Base-by-base conservation (phyloP, 2,113 vertebrate species). In the Apaloderma vittatum region DNA sequence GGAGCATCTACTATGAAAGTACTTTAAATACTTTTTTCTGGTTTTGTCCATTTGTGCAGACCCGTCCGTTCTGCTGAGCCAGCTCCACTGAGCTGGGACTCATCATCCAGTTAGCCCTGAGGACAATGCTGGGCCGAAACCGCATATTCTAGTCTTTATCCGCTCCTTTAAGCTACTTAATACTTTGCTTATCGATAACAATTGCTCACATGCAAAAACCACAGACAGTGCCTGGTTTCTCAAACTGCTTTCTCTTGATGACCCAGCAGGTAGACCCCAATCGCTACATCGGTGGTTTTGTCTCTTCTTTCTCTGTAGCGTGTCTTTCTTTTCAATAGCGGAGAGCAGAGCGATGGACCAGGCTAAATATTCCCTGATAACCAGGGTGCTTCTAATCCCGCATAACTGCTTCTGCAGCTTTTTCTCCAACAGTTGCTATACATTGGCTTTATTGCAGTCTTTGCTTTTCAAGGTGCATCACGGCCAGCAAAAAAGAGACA, bases 401-500 rank as follows among this genome's bases (percentile, higher is more conserved):
- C 36, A 2, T 63, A 85, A 78, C 61, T 85, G 85, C 85, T 75
- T 67, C 88, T 75, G 85, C 88, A 82, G 92, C 81, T 87, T 81
- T 78, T 93, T 37, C 92, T 52, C 81, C 43, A 77, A 7, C 65
- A 43, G 61, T 63, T 95, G 72, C 68, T 81, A 30, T 3, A n/a
- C 0, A 0, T 8, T 22, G 46, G 54, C 52, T 87, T 78, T 87
- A 58, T 88, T 80, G 57, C 18, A 23, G 19, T 17, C 73, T 83
- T 77, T 77, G 55, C 91, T 94, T 89, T 86, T 67, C 79, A 93
- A 91, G 92, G 92, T 88, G 90, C 46, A 66, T 57, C 45, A 15
- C 4, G 5, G 81, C 88, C 81, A 59, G 67, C 55, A 80, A 59
- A 91, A 40, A 92, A 90, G 72, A 93, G 45, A 54, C 34, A 37